Conservation (phyloP, 2,888 invertebrate species). For the Acanthococcus lagerstroemiae region DNA sequence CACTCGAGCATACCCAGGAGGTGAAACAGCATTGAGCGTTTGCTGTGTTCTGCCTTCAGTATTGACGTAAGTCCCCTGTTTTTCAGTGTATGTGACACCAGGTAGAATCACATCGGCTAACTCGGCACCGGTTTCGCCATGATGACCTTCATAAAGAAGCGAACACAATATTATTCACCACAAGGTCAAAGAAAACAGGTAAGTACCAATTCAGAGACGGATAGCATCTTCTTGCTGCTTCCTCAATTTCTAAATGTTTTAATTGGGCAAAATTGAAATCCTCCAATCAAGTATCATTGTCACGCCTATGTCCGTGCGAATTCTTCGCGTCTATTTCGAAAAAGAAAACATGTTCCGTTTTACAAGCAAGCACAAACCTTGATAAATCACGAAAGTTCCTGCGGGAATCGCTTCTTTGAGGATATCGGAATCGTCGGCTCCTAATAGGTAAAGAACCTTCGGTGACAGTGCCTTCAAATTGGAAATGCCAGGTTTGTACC, state of each 20-base stretch:
- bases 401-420: slow-evolving; percentile 11
- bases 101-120: slow-evolving; percentile 90
- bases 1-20: slow-evolving; percentile 86
- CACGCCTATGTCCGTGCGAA: too few species aligned
- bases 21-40: slow-evolving; percentile 73
- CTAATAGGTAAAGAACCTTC: slow-evolving; percentile 76
- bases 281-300: too few species aligned
- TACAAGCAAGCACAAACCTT: too few species aligned
- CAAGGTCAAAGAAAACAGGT: neutral
- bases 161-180: neutral
- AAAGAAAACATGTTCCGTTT: too few species aligned
- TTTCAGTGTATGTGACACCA: slow-evolving; percentile 97
- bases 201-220: neutral
- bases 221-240: neutral
- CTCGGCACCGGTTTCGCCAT: slow-evolving; percentile 87
- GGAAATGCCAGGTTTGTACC: slow-evolving; percentile 68
- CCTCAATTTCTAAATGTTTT: too few species aligned
- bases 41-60: slow-evolving; percentile 95
- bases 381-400: slow-evolving; percentile 17
- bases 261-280: neutral
- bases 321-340: too few species aligned
- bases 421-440: slow-evolving; percentile 64
- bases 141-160: too few species aligned
- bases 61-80: slow-evolving; percentile 93
- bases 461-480: slow-evolving; percentile 52